Percentiles rank a stretch among this genome's conserved stretches.
phyloP scores from a whole-genome alignment of 2,797 vertebrate species.

The Lateolabrax maculatus region DNA sequence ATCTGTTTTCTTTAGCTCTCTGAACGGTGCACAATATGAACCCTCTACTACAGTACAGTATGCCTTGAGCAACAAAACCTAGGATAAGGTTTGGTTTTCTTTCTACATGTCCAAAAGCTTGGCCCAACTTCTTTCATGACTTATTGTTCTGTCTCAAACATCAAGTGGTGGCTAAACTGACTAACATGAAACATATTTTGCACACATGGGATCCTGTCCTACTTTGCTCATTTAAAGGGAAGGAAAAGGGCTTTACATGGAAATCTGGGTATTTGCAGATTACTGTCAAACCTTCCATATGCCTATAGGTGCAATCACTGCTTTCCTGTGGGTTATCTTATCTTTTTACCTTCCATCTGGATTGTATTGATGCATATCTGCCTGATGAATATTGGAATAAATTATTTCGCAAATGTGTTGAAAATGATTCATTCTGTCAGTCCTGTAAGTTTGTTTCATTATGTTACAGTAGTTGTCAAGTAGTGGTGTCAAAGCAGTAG shows the following conservation, averaged over 20 bases:
- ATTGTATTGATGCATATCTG: neutral
- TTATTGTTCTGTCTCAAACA: slow-evolving; percentile 12
- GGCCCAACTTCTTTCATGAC: slow-evolving; percentile 1
- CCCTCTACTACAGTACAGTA: neutral
- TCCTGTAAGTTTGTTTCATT: neutral
- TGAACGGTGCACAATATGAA: neutral
- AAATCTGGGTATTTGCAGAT: neutral
- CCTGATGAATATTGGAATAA: neutral
- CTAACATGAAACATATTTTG: slow-evolving; percentile 18
- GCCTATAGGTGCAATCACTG: neutral
- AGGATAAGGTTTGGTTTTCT: neutral
- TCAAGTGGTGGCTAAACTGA: neutral
- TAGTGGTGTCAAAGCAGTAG: no score
- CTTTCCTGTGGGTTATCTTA: slow-evolving; percentile 10
- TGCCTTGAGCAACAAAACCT: slow-evolving; percentile 2
- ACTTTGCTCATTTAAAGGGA: neutral
- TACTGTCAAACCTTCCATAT: neutral
- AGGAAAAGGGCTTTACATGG: neutral
- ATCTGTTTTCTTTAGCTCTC: neutral
- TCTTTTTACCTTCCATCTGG: neutral
- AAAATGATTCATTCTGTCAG: neutral
- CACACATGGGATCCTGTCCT: slow-evolving; percentile 12
- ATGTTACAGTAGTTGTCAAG: neutral
- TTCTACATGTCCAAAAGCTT: slow-evolving; percentile 9
- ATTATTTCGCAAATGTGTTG: neutral